Evolutionary conservation across 2,888 invertebrate genomes (phyloP).

Genomic region (Perizoma flavofasciatum): DNA sequence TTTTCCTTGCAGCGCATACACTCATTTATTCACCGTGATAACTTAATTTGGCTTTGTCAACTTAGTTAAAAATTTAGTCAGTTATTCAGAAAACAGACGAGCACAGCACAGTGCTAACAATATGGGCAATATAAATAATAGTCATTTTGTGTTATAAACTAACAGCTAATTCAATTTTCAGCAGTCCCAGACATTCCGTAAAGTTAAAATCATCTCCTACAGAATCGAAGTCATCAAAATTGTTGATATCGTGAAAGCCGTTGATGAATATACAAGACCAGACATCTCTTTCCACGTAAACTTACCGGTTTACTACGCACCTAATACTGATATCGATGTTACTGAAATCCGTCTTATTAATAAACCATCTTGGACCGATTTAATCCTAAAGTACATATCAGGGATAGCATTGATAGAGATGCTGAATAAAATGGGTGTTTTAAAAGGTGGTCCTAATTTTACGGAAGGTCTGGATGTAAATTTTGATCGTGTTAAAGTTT

Average conservation of each 20-base stretch:
- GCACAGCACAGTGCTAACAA: no score
- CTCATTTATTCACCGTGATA: no score
- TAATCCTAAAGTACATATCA: slow-evolving; percentile 43
- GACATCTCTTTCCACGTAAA: slow-evolving; percentile 42
- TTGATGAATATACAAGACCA: slow-evolving; percentile 42
- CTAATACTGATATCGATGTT: slow-evolving; percentile 30
- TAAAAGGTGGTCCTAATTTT: slow-evolving; percentile 36
- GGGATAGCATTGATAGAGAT: slow-evolving; percentile 35
- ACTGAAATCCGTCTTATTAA: slow-evolving; percentile 2
- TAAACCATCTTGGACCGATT: slow-evolving; percentile 37
- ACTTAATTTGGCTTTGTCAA: no score
- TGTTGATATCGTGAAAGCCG: slow-evolving; percentile 41
- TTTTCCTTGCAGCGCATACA: no score
- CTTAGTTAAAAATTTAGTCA: no score
- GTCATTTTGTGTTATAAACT: background rate
- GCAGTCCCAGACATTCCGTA: slow-evolving; percentile 5
- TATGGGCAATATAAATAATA: no score
- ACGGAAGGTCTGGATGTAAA: slow-evolving; percentile 39
- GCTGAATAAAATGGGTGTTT: slow-evolving; percentile 40
- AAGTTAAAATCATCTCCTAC: slow-evolving; percentile 29
- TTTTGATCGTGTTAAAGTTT: slow-evolving; percentile 28
- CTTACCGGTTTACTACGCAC: slow-evolving; percentile 45
- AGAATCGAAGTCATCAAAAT: slow-evolving; percentile 40
- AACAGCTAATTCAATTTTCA: slow-evolving; percentile 4
- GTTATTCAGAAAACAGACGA: no score